phyloP scores from a whole-genome alignment of 2,113 vertebrate genomes.

The Grallaria varia region DNA sequence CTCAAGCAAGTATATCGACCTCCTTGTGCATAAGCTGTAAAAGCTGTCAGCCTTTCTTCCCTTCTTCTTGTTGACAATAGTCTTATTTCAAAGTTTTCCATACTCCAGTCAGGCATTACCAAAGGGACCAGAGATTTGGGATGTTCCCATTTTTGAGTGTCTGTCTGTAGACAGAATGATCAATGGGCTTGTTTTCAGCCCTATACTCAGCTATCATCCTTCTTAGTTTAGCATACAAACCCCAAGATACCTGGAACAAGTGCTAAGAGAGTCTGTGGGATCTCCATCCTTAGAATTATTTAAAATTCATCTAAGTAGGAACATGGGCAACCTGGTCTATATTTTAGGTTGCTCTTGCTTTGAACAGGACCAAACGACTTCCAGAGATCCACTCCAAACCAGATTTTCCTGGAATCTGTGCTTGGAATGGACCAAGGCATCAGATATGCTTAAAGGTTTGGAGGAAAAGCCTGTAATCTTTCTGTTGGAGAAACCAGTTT shows the following conservation, averaged over 20 bases:
- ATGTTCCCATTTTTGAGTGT: background rate
- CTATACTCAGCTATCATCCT: background rate
- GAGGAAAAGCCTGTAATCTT: background rate
- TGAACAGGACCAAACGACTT: background rate
- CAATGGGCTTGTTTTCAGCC: background rate
- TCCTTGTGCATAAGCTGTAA: background rate
- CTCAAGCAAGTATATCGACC: background rate
- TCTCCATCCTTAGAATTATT: background rate
- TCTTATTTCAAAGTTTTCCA: background rate
- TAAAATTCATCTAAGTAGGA: background rate
- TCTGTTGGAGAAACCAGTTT: background rate
- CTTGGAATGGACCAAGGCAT: background rate
- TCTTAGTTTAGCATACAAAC: background rate
- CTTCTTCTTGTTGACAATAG: background rate
- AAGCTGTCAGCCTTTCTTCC: background rate
- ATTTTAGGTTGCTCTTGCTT: background rate
- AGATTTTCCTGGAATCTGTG: background rate
- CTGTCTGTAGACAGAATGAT: background rate
- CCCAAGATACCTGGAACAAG: background rate
- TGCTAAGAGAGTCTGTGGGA: background rate
- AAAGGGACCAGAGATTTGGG: background rate
- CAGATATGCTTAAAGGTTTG: background rate
- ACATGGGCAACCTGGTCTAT: background rate
- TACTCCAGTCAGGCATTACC: background rate
- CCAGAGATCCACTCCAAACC: background rate